A percentile compares a stretch with the other conserved stretches of the same genome.
phyloP scores from a whole-genome alignment of 2,888 invertebrate species.

The Scaptomyza polygonia region DNA sequence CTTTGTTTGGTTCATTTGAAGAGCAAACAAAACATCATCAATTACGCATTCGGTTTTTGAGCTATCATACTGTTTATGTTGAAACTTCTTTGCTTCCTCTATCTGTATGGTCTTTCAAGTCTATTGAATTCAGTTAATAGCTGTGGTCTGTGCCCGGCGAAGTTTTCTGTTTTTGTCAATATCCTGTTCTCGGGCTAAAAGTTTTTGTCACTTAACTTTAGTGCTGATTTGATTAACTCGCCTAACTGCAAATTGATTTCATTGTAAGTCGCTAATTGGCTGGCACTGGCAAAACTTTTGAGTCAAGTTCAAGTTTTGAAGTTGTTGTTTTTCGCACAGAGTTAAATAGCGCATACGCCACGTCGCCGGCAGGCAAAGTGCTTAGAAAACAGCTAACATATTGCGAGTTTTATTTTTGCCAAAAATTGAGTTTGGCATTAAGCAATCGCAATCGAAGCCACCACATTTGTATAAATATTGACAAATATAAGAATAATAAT shows the following conservation, averaged over 20 bases:
- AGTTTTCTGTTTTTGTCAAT: slow-evolving; percentile 1
- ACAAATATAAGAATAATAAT: slow-evolving; percentile 43
- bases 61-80: slow-evolving; percentile 19
- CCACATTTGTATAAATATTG: slow-evolving; percentile 69
- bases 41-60: slow-evolving; percentile 36
- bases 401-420: slow-evolving; percentile 1
- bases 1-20: background rate
- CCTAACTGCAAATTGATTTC: slow-evolving; percentile 72
- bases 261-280: slow-evolving; percentile 73
- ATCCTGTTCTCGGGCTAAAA: slow-evolving; percentile 20
- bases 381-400: slow-evolving; percentile 15
- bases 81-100: background rate
- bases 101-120: background rate
- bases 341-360: slow-evolving; percentile 47
- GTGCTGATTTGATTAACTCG: slow-evolving; percentile 69
- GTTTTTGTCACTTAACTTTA: slow-evolving; percentile 73
- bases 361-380: slow-evolving; percentile 18
- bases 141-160: slow-evolving; percentile 18
- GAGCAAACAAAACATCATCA: slow-evolving; percentile 18
- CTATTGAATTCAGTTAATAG: background rate
- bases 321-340: slow-evolving; percentile 5
- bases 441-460: slow-evolving; percentile 4
- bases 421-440: slow-evolving; percentile 23
- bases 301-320: slow-evolving; percentile 21
- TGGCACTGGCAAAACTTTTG: slow-evolving; percentile 43